Base-by-base conservation (phyloP, 1,140 invertebrate species). In the Liolophura sinensis region DNA sequence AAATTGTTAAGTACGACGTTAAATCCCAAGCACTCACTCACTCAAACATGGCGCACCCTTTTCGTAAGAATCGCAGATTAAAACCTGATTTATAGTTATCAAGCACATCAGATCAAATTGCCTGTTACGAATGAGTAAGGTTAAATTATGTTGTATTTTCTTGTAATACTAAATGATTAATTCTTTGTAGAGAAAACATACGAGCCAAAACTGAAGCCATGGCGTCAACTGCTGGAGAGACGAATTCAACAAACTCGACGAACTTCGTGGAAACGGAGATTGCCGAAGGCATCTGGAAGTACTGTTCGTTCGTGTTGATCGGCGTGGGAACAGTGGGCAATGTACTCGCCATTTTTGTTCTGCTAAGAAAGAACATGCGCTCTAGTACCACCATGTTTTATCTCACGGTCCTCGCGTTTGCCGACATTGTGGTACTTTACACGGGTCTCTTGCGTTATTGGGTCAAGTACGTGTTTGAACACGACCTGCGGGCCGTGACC, bases 311-410 rank as follows among this genome's bases (percentile, higher is more conserved):
- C 18, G 40, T 72, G 31, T 56, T 78, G 25, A 73, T 78, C 7
- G 15, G 72, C 11, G 55, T 76, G 3, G 78, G 77, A 20, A 80
- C 77, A 4, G 40, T 78, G 49, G 75, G 75, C 12, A 80, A 77
- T 67, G 47, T 75, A 14, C 56, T 78, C 25, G 74, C 74, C 16
- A 73, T 80, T 16, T 40, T 74, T 5, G 77, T 80, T 1, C 65
- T 80, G 14, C 49, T 65, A 7, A 62, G 69, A 22, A 73, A 71
- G 40, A 55, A 50, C 0, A 60, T 80, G 62, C 69, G 75, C 22
- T 25, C 49, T 4, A 67, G 73, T 7, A 76, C 74, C 7, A 75
- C 77, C 9, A 78, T 76, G 74, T 74, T 80, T 52, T 80, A 76
- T 60, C 58, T 80, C 46, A 64, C 69, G 1, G 64, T 73, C 16